Percentiles rank a stretch among this genome's conserved stretches.
Evolutionary conservation across 1,140 invertebrate species (phyloP).

Genomic region (Rhizoglyphus robini): DNA sequence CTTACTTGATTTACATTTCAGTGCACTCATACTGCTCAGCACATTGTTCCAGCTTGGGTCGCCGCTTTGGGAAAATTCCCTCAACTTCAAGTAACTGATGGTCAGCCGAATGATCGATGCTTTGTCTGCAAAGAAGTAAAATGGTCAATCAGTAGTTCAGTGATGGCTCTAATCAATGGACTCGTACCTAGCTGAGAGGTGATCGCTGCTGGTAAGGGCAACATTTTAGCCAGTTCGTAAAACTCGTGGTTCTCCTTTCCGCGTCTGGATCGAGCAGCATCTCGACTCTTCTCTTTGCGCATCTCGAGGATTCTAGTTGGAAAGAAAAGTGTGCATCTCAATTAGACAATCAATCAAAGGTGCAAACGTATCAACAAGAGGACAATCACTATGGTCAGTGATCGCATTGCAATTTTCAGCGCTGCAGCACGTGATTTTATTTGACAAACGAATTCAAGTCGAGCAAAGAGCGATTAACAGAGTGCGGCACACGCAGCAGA

Average conservation of each 20-base stretch:
- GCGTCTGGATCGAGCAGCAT: slow-evolving; percentile 79
- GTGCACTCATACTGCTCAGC: slow-evolving; percentile 32
- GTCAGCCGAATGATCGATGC: slow-evolving; percentile 95
- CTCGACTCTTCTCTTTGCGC: slow-evolving; percentile 88
- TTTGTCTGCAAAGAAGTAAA: slow-evolving; percentile 50
- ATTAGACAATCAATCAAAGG: not conserved
- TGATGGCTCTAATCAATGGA: slow-evolving; percentile 1
- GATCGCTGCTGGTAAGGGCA: slow-evolving; percentile 87
- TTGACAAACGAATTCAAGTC: not conserved
- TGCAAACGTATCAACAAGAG: too few relatives aligned
- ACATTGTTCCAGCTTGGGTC: slow-evolving; percentile 75
- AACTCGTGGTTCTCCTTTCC: slow-evolving; percentile 98
- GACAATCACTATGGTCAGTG: not conserved
- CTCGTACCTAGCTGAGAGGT: slow-evolving; percentile 56
- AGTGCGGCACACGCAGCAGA: not conserved
- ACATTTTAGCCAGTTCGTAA: slow-evolving; percentile 93
- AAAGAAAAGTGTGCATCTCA: not conserved
- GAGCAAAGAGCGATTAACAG: too few relatives aligned
- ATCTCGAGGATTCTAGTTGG: slow-evolving; percentile 75
- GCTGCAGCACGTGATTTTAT: slow-evolving; percentile 7
- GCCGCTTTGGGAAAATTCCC: slow-evolving; percentile 84
- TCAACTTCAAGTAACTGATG: slow-evolving; percentile 88
- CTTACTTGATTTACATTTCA: slow-evolving; percentile 24
- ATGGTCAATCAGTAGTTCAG: not conserved
- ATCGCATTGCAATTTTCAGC: not conserved